Base-by-base conservation (phyloP, 2,888 invertebrate species). In the Ichneumoninae sp. region DNA sequence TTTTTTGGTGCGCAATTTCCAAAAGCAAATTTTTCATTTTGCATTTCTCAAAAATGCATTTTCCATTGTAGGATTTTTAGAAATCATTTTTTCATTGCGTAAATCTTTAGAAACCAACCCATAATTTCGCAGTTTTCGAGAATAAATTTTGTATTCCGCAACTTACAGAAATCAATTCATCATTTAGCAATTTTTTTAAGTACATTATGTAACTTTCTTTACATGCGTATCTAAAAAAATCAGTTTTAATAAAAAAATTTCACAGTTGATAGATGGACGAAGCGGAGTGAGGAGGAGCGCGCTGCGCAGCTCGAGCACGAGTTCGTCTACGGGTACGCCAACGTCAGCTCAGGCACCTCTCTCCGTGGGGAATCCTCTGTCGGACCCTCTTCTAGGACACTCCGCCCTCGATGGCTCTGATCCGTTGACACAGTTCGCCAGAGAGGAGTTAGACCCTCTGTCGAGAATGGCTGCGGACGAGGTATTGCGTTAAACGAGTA, bases 381-480 rank as follows among this genome's bases (percentile, higher is more conserved):
- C 91, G 7, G 95, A 96, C 90, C 95, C 95, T 4, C 89, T 96
- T 16, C 93, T 90, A 3, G 90, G 87, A 76, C 91, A 95, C 79
- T 92, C 94, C 7, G 95, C 96, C 47, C 92, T 97, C 3, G 97
- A 97, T 91, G 97, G 97, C 40, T 94, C 95, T 0, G 97, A 97
- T 94, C 97, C 97, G 0, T 93, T 97, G 36, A 96, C 96, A 26
- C 96, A 96, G 89, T 96, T 97, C 93, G 96, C 96, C 2, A 94
- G 95, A 74, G 95, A 96, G 86, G 93, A 94, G 44, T 93, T 96
- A 90, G 96, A 96, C 93, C 96, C 96, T 1, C 93, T 96, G 30
- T 95, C 96, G 1, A 95, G 95, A 94, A 95, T 96, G 94, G 95
- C 95, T 57, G 94, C 94, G 26, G 95, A 95, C 90, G 94, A 94